Conservation (phyloP, 2,797 vertebrate genomes). For the Acrocephalus scirpaceus region DNA sequence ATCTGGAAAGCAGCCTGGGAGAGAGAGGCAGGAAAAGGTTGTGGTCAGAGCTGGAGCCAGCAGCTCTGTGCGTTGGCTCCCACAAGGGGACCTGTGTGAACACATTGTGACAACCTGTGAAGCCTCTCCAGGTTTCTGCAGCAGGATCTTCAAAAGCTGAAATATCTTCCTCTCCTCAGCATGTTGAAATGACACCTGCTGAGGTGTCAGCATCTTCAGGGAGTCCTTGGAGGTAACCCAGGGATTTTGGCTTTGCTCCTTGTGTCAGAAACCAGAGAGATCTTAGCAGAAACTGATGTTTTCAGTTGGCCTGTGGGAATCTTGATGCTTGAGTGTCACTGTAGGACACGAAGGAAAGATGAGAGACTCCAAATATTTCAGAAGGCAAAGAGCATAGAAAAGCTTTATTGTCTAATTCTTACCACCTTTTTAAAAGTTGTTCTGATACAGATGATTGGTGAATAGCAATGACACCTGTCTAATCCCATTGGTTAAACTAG, state of each 20-base stretch:
- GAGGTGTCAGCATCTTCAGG: fast-evolving
- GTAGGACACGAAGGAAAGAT: too few relatives aligned
- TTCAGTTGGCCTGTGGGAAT: not conserved
- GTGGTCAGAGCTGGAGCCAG: not conserved
- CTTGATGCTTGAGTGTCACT: not conserved
- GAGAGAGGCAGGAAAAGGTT: not conserved
- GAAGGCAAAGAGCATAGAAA: too few relatives aligned
- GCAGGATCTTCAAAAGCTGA: not conserved
- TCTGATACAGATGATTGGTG: too few relatives aligned
- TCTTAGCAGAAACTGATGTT: not conserved
- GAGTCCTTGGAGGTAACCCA: not conserved
- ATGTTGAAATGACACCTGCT: not conserved
- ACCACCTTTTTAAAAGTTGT: too few relatives aligned
- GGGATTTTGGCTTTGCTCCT: not conserved
- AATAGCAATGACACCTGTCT: too few relatives aligned
- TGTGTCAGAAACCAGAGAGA: not conserved
- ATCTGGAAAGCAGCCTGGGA: not conserved
- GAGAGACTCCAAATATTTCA: too few relatives aligned
- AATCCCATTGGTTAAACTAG: too few relatives aligned
- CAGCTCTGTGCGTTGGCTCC: not conserved
- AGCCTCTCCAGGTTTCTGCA: not conserved
- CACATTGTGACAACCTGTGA: not conserved
- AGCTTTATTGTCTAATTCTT: too few relatives aligned
- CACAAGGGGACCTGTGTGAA: not conserved
- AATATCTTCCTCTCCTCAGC: not conserved